Percentiles rank a stretch among this genome's conserved stretches.
phyloP scores from a whole-genome alignment of 2,113 vertebrate species.

The Syngnathus scovelli region DNA sequence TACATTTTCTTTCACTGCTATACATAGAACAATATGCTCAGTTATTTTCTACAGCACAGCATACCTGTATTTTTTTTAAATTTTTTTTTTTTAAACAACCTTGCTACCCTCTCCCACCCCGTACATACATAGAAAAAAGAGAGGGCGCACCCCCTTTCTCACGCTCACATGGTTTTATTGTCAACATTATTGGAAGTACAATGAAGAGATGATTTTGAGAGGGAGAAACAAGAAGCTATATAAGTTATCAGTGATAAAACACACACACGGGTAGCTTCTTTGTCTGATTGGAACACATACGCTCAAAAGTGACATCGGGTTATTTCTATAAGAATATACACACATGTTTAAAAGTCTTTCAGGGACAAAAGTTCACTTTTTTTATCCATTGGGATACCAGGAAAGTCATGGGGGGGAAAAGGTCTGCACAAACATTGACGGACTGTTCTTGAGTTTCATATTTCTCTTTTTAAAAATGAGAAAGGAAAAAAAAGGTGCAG shows the following conservation, averaged over 20 bases:
- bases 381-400: background rate
- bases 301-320: constrained; percentile 58
- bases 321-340: constrained; percentile 63
- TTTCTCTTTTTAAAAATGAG: constrained; percentile 34
- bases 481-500: constrained; percentile 25
- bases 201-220: constrained; percentile 63
- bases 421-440: constrained; percentile 10
- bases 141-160: constrained; percentile 38
- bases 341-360: constrained; percentile 47
- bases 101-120: background rate
- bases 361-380: constrained; percentile 4
- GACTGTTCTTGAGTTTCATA: constrained; percentile 44
- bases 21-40: constrained; percentile 57
- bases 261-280: constrained; percentile 72
- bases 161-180: constrained; percentile 68
- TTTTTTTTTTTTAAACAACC: too few species aligned
- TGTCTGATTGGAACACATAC: constrained; percentile 61
- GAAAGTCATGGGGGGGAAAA: background rate
- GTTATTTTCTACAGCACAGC: constrained; percentile 47
- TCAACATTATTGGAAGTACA: constrained; percentile 65
- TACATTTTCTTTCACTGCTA: constrained; percentile 42
- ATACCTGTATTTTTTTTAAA: constrained; percentile 36
- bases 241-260: constrained; percentile 72
- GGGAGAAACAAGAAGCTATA: constrained; percentile 55
- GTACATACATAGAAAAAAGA: constrained; percentile 31